These are phyloP conservation scores for Drosophila flavopinicola DNA, from an alignment of 2,888 invertebrate genomes.

Conservation along the genomic window DNA sequence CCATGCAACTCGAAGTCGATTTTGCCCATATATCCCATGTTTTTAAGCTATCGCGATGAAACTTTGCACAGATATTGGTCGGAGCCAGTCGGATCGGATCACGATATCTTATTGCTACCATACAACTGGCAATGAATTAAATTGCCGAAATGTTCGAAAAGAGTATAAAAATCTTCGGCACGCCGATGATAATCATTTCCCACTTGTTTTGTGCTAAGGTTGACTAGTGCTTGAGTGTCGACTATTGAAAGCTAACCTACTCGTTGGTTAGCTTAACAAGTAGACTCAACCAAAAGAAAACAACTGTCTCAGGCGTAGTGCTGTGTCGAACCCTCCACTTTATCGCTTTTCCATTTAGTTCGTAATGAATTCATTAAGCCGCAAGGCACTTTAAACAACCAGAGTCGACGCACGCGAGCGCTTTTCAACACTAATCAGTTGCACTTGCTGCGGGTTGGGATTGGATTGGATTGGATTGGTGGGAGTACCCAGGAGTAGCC, in stretches of 20 bases:
- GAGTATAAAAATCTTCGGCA: too few relatives aligned
- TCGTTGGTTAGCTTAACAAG: not conserved
- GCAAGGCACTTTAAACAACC: conserved; percentile 40
- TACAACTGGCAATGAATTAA: too few relatives aligned
- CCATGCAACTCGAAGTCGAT: too few relatives aligned
- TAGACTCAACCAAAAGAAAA: not conserved
- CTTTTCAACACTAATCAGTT: conserved; percentile 62
- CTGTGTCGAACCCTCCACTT: not conserved
- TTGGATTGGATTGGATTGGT: not conserved
- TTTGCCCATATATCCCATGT: too few relatives aligned
- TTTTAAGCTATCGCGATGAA: too few relatives aligned
- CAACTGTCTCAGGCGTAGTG: conserved; percentile 1
- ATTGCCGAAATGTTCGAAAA: too few relatives aligned
- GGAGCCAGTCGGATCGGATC: too few relatives aligned
- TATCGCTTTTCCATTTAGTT: conserved; percentile 22
- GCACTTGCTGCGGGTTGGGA: conserved; percentile 25
- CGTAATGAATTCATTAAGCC: conserved; percentile 64
- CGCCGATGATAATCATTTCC: too few relatives aligned
- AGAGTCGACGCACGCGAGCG: conserved; percentile 49
- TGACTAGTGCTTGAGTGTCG: not conserved
- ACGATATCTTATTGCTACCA: too few relatives aligned
- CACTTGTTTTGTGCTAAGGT: too few relatives aligned
- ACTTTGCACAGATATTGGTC: too few relatives aligned
- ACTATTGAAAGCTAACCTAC: not conserved
- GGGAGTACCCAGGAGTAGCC: not conserved